A percentile compares a stretch with the other conserved stretches of the same genome.
Evolutionary conservation across 2,797 vertebrate genomes (phyloP).

Genomic region (Cirrhinus mrigala): DNA sequence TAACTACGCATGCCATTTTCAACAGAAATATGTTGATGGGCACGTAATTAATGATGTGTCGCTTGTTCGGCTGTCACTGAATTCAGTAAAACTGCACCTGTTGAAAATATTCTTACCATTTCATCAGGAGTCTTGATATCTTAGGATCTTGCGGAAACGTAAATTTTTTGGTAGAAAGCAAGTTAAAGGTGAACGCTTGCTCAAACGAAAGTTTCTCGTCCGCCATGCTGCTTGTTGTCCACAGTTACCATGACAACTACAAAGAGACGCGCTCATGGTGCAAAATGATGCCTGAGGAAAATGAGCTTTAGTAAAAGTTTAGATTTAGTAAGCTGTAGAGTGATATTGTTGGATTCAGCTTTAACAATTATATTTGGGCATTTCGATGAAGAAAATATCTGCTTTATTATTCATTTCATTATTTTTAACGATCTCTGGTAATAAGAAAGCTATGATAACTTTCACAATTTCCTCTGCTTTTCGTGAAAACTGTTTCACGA

Average conservation of each 20-base stretch:
- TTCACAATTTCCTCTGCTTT: neutral
- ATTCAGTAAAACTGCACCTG: neutral
- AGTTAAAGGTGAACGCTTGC: constrained; percentile 45
- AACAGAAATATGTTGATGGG: neutral
- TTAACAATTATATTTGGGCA: neutral
- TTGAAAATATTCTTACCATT: constrained; percentile 55
- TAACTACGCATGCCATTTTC: neutral
- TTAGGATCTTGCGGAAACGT: constrained; percentile 44
- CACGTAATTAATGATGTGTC: neutral
- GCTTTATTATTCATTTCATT: too few relatives aligned
- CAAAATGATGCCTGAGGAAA: neutral
- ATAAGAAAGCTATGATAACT: too few relatives aligned
- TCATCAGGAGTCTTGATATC: constrained; percentile 51
- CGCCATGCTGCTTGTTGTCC: constrained; percentile 49
- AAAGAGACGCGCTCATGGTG: too few relatives aligned
- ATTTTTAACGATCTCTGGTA: neutral
- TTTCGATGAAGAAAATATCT: too few relatives aligned
- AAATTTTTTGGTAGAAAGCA: constrained; percentile 52
- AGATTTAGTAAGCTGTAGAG: neutral
- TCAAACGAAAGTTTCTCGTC: constrained; percentile 22
- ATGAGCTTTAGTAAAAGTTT: neutral
- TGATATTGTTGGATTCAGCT: neutral
- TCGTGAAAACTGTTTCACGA: neutral
- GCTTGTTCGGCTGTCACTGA: neutral
- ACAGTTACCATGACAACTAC: constrained; percentile 49